A percentile compares a stretch with the other conserved stretches of the same genome.
Conservation (phyloP, 2,113 vertebrate genomes). For the Oncorhynchus gorbuscha region DNA sequence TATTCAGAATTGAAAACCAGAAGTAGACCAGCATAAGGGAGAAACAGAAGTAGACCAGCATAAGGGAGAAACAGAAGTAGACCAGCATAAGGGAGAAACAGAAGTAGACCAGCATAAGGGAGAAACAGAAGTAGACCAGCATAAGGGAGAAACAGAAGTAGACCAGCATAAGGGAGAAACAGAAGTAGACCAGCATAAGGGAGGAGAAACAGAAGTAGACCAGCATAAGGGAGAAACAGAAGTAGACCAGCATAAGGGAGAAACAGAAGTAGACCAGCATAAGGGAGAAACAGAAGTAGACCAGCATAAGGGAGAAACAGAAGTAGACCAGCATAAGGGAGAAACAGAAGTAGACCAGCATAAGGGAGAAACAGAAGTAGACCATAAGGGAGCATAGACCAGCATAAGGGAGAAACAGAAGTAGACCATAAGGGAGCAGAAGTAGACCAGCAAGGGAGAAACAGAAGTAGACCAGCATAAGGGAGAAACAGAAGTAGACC, state of each 20-base stretch:
- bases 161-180: conserved; percentile 69
- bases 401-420: no score
- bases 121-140: conserved; percentile 64
- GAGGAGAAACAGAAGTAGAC: conserved; percentile 44
- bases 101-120: no score
- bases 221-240: conserved; percentile 55
- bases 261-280: conserved; percentile 51
- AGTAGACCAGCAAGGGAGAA: conserved; percentile 52
- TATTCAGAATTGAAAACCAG: conserved; percentile 45
- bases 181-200: conserved; percentile 55
- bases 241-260: conserved; percentile 52
- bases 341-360: conserved; percentile 50
- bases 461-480: conserved; percentile 51
- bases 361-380: conserved; percentile 44
- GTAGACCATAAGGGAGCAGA: no score
- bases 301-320: conserved; percentile 55
- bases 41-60: no score
- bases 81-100: conserved; percentile 70
- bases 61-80: conserved; percentile 65
- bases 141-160: conserved; percentile 65
- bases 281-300: conserved; percentile 44
- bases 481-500: conserved; percentile 43
- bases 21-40: conserved; percentile 57
- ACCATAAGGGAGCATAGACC: conserved; percentile 53
- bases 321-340: conserved; percentile 52